A percentile compares a stretch with the other conserved stretches of the same genome.
These are phyloP conservation scores for Drosophila aldrichi DNA, from an alignment of 2,888 invertebrate genomes.

Conservation along the genomic window DNA sequence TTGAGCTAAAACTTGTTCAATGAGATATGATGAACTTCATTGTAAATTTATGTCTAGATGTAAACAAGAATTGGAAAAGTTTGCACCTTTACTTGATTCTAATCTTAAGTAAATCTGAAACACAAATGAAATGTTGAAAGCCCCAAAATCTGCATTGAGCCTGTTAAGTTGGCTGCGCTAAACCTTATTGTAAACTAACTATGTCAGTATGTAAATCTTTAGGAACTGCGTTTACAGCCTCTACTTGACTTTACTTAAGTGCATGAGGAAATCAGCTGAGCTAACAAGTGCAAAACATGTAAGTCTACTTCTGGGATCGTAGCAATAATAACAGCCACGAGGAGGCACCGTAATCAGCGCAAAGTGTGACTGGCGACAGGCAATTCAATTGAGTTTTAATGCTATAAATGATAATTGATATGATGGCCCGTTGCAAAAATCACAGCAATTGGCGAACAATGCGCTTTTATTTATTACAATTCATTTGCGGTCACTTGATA, in stretches of 20 bases:
- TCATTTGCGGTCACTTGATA: slow-evolving; percentile 38
- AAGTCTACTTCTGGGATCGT: slow-evolving; percentile 1
- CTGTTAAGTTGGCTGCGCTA: background rate
- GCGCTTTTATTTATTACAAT: slow-evolving; percentile 41
- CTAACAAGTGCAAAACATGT: background rate
- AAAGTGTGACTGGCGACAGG: slow-evolving; percentile 18
- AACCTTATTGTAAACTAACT: background rate
- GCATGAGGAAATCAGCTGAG: background rate
- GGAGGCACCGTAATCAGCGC: slow-evolving; percentile 2
- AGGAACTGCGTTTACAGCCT: no score
- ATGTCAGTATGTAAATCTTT: background rate
- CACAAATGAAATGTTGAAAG: no score
- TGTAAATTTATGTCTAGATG: background rate
- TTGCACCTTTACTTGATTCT: background rate
- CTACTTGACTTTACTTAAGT: background rate
- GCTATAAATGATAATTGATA: slow-evolving; percentile 18
- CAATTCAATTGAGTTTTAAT: slow-evolving; percentile 40
- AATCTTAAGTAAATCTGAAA: background rate
- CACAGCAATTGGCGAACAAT: slow-evolving; percentile 35
- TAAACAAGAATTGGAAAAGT: background rate
- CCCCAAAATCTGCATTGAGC: no score
- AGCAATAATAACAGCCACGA: background rate
- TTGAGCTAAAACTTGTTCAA: background rate
- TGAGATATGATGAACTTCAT: background rate
- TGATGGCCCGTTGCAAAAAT: slow-evolving; percentile 34